These are phyloP conservation scores for Frieseomelitta varia DNA, from an alignment of 1,140 invertebrate genomes.

Conservation along the genomic window DNA sequence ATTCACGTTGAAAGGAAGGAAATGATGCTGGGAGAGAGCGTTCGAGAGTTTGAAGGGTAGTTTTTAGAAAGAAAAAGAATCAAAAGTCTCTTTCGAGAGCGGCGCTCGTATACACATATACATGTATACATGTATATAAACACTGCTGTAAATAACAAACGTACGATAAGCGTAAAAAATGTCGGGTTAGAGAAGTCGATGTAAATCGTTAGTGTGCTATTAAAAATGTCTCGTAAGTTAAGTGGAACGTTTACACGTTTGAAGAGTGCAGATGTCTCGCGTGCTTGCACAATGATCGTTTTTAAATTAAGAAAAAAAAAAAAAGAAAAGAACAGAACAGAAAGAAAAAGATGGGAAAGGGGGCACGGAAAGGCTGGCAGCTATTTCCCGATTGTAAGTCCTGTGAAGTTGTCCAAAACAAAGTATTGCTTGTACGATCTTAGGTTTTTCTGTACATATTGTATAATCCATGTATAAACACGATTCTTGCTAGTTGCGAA, in stretches of 20 bases:
- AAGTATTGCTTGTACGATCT: conserved; percentile 76
- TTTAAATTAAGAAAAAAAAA: neutral
- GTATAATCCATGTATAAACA: conserved; percentile 83
- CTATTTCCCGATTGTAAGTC: conserved; percentile 57
- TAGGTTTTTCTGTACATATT: conserved; percentile 80
- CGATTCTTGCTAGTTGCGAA: conserved; percentile 78
- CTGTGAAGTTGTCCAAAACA: conserved; percentile 77
- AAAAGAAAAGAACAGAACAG: no score
- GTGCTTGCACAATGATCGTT: conserved; percentile 25
- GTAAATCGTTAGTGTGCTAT: conserved; percentile 45
- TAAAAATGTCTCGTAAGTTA: conserved; percentile 40
- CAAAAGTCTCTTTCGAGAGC: conserved; percentile 24
- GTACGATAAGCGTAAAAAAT: conserved; percentile 13
- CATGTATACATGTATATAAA: conserved; percentile 48
- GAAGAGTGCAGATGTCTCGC: neutral
- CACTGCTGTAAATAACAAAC: conserved; percentile 45
- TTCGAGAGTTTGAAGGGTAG: neutral
- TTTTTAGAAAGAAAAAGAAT: conserved; percentile 14
- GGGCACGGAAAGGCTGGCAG: conserved; percentile 32
- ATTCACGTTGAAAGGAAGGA: neutral
- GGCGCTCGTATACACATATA: conserved; percentile 43
- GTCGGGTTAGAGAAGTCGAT: conserved; percentile 17
- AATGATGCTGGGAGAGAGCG: neutral
- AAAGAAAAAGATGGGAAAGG: neutral
- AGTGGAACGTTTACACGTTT: conserved; percentile 12